phyloP scores from a whole-genome alignment of 1,140 invertebrate genomes.

The Trachymyrmex cornetzi region DNA sequence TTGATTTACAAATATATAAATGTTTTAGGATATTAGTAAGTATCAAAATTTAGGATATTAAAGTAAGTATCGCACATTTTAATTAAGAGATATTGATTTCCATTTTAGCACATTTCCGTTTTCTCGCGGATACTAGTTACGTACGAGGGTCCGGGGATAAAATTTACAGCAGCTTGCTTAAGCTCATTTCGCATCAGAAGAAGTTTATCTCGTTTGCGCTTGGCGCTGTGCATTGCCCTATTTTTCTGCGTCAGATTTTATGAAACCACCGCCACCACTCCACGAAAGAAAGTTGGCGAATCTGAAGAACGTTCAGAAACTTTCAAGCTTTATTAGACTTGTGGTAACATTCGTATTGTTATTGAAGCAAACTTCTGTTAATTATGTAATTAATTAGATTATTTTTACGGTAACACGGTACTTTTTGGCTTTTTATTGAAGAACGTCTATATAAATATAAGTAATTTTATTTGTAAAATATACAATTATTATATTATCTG shows the following conservation, averaged over 20 bases:
- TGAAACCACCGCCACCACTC: conserved; percentile 51
- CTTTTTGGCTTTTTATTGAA: neutral
- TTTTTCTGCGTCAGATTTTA: conserved; percentile 69
- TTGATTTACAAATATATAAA: neutral
- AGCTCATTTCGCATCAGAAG: conserved; percentile 52
- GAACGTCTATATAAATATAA: neutral
- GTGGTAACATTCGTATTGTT: conserved; percentile 50
- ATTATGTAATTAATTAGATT: conserved; percentile 58
- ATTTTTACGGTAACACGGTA: conserved; percentile 6
- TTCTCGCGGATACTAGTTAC: conserved; percentile 7
- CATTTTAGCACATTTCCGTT: neutral
- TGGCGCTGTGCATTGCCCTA: conserved; percentile 19
- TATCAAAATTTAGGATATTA: too few species aligned
- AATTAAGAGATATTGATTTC: conserved; percentile 31
- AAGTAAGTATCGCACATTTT: conserved; percentile 14
- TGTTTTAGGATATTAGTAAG: neutral
- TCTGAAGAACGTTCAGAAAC: conserved; percentile 61
- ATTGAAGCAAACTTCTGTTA: conserved; percentile 65
- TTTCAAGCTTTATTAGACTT: conserved; percentile 71
- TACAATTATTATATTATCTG: conserved; percentile 7
- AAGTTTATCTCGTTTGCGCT: conserved; percentile 72
- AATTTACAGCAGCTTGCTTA: conserved; percentile 61
- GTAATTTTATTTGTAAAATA: conserved; percentile 13
- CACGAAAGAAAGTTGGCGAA: conserved; percentile 53
- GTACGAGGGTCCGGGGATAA: neutral